Evolutionary conservation across 2,113 vertebrate genomes (phyloP), one percentile per base, ranked within the genome.

Genomic region (Gasterosteus aculeatus): DNA sequence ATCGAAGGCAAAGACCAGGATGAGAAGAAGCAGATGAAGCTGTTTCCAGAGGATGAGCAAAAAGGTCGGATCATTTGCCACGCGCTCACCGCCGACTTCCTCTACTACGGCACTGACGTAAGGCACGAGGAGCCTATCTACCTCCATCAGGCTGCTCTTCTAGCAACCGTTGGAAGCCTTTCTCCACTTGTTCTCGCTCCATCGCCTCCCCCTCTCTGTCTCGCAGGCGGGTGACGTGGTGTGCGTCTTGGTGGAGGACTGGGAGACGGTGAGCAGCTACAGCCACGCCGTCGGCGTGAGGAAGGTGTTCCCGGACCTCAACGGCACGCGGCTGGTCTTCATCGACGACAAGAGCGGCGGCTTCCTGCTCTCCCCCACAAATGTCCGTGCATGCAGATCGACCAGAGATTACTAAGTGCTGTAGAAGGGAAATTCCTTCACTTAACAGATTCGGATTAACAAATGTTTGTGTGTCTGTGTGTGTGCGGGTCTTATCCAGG

Each of bases 21-120:
- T 65, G 97, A 98, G 84, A 97, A 96, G 88, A 94, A 96, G 70
- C 97, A 99, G 91, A 98, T 96, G 26, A 95, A 96, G 65, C 94
- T 99, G 33, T 99, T 99, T 84, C 97, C 97, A 58, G 94, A 94
- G 6, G 91, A 93, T 46, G 96, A 96, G 77, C 95, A 95, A 47
- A 96, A 96, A 83, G 96, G 90, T 79, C 94, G 94, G 59, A 98
- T 99, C 81, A 87, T 96, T 31, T 97, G 96, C 87, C 97, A 99
- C 51, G 95, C 96, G 57, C 93, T 99, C 83, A 97, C 97, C 18
- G 82, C 87, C 22, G 97, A 99, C 75, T 98, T 99, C 92, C 96
- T 99, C 62, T 95, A 97, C 93, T 99, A 96, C n/a, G 95, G 97
- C 80, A 98, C 98, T 35, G 96, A 99, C 82, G 98, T 99, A 92